These are phyloP conservation scores for Coluber constrictor DNA, from an alignment of 2,797 vertebrate species.

Conservation along the genomic window DNA sequence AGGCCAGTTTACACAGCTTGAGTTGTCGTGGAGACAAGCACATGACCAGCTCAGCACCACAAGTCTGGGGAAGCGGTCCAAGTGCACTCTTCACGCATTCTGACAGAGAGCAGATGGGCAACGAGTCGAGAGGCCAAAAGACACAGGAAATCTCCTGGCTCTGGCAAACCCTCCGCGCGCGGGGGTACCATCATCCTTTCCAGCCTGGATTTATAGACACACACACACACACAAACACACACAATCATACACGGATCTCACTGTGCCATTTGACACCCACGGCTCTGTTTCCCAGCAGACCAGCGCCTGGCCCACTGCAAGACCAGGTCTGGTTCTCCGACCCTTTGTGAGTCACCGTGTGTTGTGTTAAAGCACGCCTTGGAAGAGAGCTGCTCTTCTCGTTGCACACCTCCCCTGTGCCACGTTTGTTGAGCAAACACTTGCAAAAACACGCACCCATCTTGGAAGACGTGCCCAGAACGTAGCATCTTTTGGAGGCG, in stretches of 20 bases:
- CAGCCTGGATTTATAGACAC: slow-evolving; percentile 12
- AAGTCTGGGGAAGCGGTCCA: slow-evolving; percentile 70
- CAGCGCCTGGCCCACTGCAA: not conserved
- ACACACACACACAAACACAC: not conserved
- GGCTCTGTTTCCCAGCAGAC: accelerated
- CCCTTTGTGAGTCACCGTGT: not conserved
- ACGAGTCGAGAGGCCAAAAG: slow-evolving; percentile 64
- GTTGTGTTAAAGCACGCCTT: not conserved
- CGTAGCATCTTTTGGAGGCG: not conserved
- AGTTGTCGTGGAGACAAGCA: slow-evolving; percentile 75
- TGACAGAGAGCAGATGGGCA: slow-evolving; percentile 80
- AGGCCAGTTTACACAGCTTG: slow-evolving; percentile 59
- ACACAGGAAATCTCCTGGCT: slow-evolving; percentile 56
- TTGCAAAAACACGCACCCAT: not conserved
- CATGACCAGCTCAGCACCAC: slow-evolving; percentile 63
- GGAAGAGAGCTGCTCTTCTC: not conserved
- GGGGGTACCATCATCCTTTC: slow-evolving; percentile 50
- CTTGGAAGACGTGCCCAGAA: not conserved
- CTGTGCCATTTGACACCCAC: not conserved
- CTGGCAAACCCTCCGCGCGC: slow-evolving; percentile 30
- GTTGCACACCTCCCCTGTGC: not conserved
- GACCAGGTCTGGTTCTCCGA: not conserved
- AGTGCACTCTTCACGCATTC: slow-evolving; percentile 67
- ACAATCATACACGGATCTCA: not conserved
- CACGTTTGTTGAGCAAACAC: not conserved